A percentile compares a stretch with the other conserved stretches of the same genome.
Evolutionary conservation across 2,888 invertebrate genomes (phyloP).

Genomic region (Apotomis capreana): DNA sequence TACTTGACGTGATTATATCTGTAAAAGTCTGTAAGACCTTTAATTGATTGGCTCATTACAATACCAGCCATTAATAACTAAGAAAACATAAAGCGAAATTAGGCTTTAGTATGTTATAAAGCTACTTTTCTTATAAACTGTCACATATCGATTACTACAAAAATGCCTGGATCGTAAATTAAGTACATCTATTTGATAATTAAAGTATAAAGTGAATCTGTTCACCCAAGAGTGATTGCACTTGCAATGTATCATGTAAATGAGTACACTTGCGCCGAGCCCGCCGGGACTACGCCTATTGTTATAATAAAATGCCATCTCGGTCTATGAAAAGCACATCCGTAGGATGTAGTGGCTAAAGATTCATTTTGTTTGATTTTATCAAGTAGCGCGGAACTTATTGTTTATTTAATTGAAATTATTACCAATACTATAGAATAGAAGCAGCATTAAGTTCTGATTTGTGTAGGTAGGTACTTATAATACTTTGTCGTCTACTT

Average conservation of each 20-base stretch:
- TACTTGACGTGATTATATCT: too few species aligned
- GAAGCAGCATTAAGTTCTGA: too few species aligned
- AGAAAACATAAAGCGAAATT: too few species aligned
- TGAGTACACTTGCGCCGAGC: conserved; percentile 68
- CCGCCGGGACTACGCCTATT: conserved; percentile 67
- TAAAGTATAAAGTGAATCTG: conserved; percentile 36
- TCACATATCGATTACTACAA: too few species aligned
- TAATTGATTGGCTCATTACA: too few species aligned
- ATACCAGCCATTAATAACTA: too few species aligned
- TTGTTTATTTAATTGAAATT: background rate
- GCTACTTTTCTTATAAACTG: too few species aligned
- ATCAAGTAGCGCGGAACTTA: background rate
- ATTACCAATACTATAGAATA: too few species aligned
- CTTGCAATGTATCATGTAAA: conserved; percentile 72
- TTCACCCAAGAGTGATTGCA: conserved; percentile 57
- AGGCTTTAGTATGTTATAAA: too few species aligned
- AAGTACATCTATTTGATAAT: conserved; percentile 17
- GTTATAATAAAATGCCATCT: conserved; percentile 81
- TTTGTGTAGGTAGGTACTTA: too few species aligned
- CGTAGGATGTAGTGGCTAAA: conserved; percentile 42
- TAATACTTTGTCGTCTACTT: too few species aligned
- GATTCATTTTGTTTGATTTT: background rate
- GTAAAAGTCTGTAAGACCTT: too few species aligned
- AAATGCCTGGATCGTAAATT: background rate
- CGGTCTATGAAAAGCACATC: conserved; percentile 59